These are phyloP conservation scores for Falcaria lacertinaria DNA, from an alignment of 2,888 invertebrate species.

Conservation along the genomic window DNA sequence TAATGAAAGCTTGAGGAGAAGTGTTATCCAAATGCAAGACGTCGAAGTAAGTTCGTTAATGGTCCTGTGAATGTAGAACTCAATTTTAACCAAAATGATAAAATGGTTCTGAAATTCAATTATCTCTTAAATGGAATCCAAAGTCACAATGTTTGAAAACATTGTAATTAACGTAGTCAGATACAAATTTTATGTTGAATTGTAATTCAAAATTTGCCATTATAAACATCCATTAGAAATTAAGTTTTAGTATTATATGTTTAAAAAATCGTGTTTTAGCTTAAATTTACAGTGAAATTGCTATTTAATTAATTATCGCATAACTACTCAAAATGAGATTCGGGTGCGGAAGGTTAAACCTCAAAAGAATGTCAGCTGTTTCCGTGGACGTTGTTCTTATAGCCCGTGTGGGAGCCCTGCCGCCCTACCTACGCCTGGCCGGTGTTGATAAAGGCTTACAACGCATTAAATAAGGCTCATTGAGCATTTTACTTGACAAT, in stretches of 20 bases:
- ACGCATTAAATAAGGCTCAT: constrained; percentile 57
- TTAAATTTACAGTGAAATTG: too few relatives aligned
- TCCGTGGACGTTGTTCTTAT: constrained; percentile 26
- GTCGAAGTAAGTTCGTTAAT: constrained; percentile 27
- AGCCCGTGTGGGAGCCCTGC: constrained; percentile 23
- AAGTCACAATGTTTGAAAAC: constrained; percentile 21
- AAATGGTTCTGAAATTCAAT: constrained; percentile 46
- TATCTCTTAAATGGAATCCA: constrained; percentile 47
- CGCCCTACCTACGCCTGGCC: constrained; percentile 48
- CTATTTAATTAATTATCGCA: too few relatives aligned
- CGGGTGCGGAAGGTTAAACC: constrained; percentile 18
- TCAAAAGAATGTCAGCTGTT: constrained; percentile 20
- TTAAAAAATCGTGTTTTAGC: too few relatives aligned
- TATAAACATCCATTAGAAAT: too few relatives aligned
- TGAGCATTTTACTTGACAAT: constrained; percentile 55
- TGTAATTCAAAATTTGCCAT: too few relatives aligned
- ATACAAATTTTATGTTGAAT: too few relatives aligned
- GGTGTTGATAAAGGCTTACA: constrained; percentile 60
- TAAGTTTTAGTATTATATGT: too few relatives aligned
- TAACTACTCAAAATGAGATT: constrained; percentile 16
- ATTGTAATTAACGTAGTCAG: constrained; percentile 10
- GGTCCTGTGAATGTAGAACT: constrained; percentile 32
- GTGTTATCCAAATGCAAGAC: constrained; percentile 24
- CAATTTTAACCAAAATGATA: constrained; percentile 43
- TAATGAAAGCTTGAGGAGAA: constrained; percentile 21